phyloP scores from a whole-genome alignment of 2,797 vertebrate species.

The Myotis daubentonii region DNA sequence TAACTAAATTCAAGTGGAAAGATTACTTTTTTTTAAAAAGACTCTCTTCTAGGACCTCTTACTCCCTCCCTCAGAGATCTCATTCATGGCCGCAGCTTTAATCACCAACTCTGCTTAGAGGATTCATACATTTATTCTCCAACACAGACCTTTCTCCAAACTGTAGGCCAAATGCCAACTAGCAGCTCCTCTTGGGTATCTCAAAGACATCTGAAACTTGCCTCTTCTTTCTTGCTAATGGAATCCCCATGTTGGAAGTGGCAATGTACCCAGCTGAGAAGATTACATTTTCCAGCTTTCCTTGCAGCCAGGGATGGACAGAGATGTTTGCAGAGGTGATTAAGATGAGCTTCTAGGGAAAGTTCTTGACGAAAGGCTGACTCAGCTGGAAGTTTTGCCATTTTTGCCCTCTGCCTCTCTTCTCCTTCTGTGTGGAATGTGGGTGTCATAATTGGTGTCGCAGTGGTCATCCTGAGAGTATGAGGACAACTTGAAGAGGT shows the following conservation, averaged over 20 bases:
- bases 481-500: neutral
- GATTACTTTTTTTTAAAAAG: neutral
- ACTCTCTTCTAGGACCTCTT: neutral
- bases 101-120: neutral
- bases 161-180: neutral
- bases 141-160: neutral
- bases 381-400: neutral
- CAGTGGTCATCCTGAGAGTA: neutral
- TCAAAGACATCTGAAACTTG: neutral
- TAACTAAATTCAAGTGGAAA: conserved; percentile 35
- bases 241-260: neutral
- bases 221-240: neutral
- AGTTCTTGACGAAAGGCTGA: conserved; percentile 7
- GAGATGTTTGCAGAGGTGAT: neutral
- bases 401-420: neutral
- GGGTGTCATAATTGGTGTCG: neutral
- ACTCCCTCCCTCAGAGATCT: neutral
- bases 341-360: neutral
- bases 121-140: neutral
- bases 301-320: neutral
- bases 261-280: neutral
- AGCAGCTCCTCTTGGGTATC: neutral
- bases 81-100: neutral
- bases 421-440: neutral
- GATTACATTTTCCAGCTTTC: conserved; percentile 8